These are phyloP conservation scores for Druon quercuslanigerum DNA, from an alignment of 1,140 invertebrate genomes.

Conservation along the genomic window DNA sequence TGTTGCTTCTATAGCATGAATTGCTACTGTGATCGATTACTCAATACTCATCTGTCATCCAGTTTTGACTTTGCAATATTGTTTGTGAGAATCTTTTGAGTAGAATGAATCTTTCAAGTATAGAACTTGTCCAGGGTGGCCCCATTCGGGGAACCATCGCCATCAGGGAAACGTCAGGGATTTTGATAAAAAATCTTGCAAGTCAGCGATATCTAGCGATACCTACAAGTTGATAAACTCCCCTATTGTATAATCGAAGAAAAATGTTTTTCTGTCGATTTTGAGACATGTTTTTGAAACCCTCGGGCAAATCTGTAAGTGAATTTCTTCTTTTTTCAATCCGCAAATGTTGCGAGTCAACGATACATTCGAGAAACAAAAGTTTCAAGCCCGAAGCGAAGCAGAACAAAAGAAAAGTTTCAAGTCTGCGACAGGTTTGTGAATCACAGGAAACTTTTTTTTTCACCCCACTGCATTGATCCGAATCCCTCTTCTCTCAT, in stretches of 20 bases:
- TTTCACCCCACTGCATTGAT: neutral
- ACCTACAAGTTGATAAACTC: too few relatives aligned
- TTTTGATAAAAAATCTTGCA: too few relatives aligned
- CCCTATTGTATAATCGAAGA: too few relatives aligned
- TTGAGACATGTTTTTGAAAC: too few relatives aligned
- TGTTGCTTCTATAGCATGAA: constrained; percentile 44
- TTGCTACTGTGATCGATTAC: constrained; percentile 50
- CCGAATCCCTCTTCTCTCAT: constrained; percentile 1
- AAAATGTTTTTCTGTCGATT: too few relatives aligned
- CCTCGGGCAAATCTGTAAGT: neutral
- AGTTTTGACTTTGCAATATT: constrained; percentile 41
- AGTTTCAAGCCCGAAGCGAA: neutral
- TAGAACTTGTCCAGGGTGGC: too few relatives aligned
- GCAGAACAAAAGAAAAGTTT: constrained; percentile 4
- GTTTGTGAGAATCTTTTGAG: constrained; percentile 32
- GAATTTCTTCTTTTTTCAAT: constrained; percentile 11
- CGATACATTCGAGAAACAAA: constrained; percentile 9
- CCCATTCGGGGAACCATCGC: too few relatives aligned
- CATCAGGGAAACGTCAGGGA: too few relatives aligned
- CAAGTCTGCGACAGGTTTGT: neutral
- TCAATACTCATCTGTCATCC: constrained; percentile 54
- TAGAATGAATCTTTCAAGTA: too few relatives aligned
- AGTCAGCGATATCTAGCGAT: too few relatives aligned
- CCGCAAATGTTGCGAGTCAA: constrained; percentile 5
- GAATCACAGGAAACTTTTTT: constrained; percentile 9